Base-by-base conservation (phyloP, 2,888 invertebrate genomes). In the Hyalella azteca region DNA sequence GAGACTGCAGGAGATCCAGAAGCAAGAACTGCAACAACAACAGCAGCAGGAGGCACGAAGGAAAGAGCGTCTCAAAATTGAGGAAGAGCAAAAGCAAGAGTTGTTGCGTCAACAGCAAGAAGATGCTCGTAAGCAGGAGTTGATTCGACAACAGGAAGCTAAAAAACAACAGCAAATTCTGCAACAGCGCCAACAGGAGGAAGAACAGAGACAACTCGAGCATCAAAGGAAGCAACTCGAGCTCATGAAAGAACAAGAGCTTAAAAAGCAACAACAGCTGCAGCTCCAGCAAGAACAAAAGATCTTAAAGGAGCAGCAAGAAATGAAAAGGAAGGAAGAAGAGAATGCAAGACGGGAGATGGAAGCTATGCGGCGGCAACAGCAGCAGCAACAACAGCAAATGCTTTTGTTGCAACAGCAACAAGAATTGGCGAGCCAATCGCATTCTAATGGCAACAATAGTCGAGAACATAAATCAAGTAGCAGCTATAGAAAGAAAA, bases 391-490 rank as follows among this genome's bases (percentile, higher is more conserved):
- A 41, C 78, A 60, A 39, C 79, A 22, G 59, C 77, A 32, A 39
- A 77, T 1, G 11, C 49, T 29, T 11, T 49, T 48, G 77, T 19
- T 32, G 22, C 45, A 19, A 7, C 75, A 48, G 19, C 48, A 41
- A n/a, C 76, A 48, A 48, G 76, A 32, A 32, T 29, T 29, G 22
- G 26, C 29, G 32, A 13, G 36, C n/a, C n/a, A 32, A 36, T n/a
- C 41, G 15, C 45, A 76, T n/a, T 36, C 76, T 7, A n/a, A 45
- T 49, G 26, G 29, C 13, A 41, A 36, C 50, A 77, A 40, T 36
- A 26, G 40, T 54, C 29, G 77, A 76, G 49, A 75, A 29, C 77
- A 66, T 45, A 73, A 79, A 41, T 79, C 76, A 49, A 82, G 78
- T 26, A 54, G 48, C n/a, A 66, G 77, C 26, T n/a, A n/a, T n/a